Percentiles rank a stretch among this genome's conserved stretches.
phyloP scores from a whole-genome alignment of 2,797 vertebrate genomes.

The Danionella dracula region DNA sequence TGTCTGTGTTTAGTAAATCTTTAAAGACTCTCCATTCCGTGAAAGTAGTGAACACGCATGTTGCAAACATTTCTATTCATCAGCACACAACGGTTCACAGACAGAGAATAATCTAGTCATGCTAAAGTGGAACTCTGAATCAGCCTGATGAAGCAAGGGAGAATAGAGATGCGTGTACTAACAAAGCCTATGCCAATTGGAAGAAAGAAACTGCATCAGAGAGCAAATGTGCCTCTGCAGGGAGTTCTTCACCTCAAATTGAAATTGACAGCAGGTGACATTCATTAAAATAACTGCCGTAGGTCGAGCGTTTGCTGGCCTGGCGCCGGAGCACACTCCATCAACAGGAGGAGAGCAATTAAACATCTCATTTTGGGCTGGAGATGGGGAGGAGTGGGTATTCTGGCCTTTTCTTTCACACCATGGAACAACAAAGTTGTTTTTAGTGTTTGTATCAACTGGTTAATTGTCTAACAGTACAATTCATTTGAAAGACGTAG shows the following conservation, averaged over 20 bases:
- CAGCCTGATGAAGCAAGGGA: neutral
- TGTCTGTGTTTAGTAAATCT: too few species aligned
- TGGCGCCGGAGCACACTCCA: slow-evolving; percentile 1
- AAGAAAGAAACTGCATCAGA: slow-evolving; percentile 21
- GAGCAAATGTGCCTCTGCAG: slow-evolving; percentile 47
- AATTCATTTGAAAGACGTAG: neutral
- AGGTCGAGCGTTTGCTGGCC: slow-evolving; percentile 10
- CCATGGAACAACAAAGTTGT: too few species aligned
- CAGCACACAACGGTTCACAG: too few species aligned
- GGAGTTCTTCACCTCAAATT: slow-evolving; percentile 45
- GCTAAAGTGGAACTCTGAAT: neutral
- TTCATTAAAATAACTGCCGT: slow-evolving; percentile 46
- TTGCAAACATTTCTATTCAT: too few species aligned
- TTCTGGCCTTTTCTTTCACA: too few species aligned
- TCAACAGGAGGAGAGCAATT: slow-evolving; percentile 30
- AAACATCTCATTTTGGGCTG: slow-evolving; percentile 23
- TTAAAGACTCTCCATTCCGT: too few species aligned
- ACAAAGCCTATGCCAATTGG: slow-evolving; percentile 35
- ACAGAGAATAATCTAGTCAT: too few species aligned
- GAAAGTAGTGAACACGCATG: too few species aligned
- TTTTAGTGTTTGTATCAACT: too few species aligned
- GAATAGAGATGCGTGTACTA: slow-evolving; percentile 6
- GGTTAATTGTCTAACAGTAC: too few species aligned
- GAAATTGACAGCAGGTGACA: slow-evolving; percentile 54
- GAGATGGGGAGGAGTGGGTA: neutral